Conservation (phyloP, 2,113 vertebrate species). For the Malurus elegans region DNA sequence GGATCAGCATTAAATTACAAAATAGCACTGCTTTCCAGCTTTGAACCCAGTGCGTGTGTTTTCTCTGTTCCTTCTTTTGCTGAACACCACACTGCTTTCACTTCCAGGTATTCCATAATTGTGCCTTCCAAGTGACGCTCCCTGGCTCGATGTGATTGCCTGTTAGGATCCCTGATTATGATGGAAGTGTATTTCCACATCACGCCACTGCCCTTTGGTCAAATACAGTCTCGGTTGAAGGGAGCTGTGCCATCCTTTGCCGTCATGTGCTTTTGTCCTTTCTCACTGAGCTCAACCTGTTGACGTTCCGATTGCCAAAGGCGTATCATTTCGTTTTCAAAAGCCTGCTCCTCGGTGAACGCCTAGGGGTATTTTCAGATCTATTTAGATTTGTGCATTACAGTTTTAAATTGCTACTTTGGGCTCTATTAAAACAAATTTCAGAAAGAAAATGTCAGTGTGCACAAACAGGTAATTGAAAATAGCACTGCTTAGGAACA, state of each 20-base stretch:
- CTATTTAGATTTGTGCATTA: conserved; percentile 39
- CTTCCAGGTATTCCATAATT: conserved; percentile 3
- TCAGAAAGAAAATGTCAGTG: conserved; percentile 39
- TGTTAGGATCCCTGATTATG: not conserved
- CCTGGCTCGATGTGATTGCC: not conserved
- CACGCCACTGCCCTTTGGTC: not conserved
- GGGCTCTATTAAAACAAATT: conserved; percentile 47
- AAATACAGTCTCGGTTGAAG: not conserved
- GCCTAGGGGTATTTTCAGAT: conserved; percentile 4
- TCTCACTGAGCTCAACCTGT: not conserved
- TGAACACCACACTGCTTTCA: not conserved
- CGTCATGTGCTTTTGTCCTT: not conserved
- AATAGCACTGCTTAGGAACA: conserved; percentile 14
- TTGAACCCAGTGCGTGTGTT: not conserved
- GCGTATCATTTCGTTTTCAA: conserved; percentile 12
- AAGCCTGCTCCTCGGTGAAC: not conserved
- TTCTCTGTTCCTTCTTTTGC: not conserved
- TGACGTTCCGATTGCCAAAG: conserved; percentile 19
- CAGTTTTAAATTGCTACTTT: conserved; percentile 45
- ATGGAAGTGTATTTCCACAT: not conserved
- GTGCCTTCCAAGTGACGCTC: not conserved
- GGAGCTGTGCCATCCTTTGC: not conserved
- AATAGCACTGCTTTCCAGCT: not conserved
- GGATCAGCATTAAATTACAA: not conserved
- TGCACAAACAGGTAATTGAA: conserved; percentile 39